Evolutionary conservation across 2,797 vertebrate species (phyloP), one percentile per base, ranked within the genome.

Genomic region (Sardinella longiceps): DNA sequence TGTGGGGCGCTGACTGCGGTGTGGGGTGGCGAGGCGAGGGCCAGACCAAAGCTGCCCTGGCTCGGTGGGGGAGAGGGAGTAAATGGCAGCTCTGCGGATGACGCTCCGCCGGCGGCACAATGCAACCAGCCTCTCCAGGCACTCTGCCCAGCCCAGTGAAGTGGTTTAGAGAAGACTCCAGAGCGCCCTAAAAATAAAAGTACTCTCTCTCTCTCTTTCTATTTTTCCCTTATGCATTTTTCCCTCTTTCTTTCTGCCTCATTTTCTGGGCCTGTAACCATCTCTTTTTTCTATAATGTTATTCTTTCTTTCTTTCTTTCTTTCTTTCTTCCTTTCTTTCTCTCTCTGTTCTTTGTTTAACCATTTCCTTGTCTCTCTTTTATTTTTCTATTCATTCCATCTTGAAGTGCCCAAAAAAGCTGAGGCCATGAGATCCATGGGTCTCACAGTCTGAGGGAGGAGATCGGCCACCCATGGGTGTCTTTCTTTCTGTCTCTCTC

Each of bases 81-180:
- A 87, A 88, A 86, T 85, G 85, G 82, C 80, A 56, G 87, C 87
- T 87, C 82, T 82, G 87, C 85, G 86, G 88, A 88, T 51, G 85
- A 23, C 12, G 70, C 37, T 63, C 14, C 56, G 87, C 15, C 84
- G 85, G 85, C 84, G 85, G 85, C 80, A 89, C 87, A 89, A 88
- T 88, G 77, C 86, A 90, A 88, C 85, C 90, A 88, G 86, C 87
- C 86, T 84, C 86, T 88, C 81, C 77, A 86, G 90, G 87, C 90
- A 86, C 39, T 23, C 82, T 82, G 89, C 88, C 89, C 83, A 14
- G 84, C 80, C 70, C 77, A 89, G 81, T 90, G 87, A 88, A 86
- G 88, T 89, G 89, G 88, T 86, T 89, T 86, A 43, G 43, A 81
- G 80, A 84, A 30, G 30, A 84, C 84, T 84, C 83, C 82, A 77